phyloP scores from a whole-genome alignment of 64 coral and sea anemone species.

The Actinia tenebrosa region DNA sequence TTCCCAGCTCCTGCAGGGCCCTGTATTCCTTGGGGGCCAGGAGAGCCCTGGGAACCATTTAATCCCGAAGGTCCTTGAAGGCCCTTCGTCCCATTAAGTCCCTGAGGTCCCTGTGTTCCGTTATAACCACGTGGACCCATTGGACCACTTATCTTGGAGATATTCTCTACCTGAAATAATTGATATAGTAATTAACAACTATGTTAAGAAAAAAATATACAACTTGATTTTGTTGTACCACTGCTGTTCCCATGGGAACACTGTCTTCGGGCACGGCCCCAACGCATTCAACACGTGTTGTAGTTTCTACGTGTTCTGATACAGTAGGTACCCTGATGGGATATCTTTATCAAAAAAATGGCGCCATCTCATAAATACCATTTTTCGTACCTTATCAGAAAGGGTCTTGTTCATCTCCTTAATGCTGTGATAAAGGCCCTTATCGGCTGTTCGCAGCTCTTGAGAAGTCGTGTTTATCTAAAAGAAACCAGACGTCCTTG shows the following conservation, averaged over 20 bases:
- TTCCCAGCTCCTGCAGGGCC: conserved; percentile 18
- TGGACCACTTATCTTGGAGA: conserved; percentile 20
- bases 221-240: background rate
- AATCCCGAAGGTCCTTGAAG: background rate
- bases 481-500: background rate
- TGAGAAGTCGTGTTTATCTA: conserved; percentile 2
- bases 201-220: background rate
- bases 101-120: conserved; percentile 22
- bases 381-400: conserved; percentile 1
- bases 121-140: conserved; percentile 34
- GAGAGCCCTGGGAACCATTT: background rate
- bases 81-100: conserved; percentile 25
- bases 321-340: background rate
- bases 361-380: background rate
- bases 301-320: background rate
- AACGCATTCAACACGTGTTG: background rate
- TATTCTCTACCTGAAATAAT: background rate
- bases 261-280: too few relatives aligned
- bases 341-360: background rate
- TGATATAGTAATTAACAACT: too few relatives aligned
- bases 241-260: background rate
- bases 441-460: background rate
- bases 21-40: background rate
- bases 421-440: background rate
- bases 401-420: background rate